phyloP scores from a whole-genome alignment of 2,888 invertebrate genomes.

The Malachius bipustulatus region DNA sequence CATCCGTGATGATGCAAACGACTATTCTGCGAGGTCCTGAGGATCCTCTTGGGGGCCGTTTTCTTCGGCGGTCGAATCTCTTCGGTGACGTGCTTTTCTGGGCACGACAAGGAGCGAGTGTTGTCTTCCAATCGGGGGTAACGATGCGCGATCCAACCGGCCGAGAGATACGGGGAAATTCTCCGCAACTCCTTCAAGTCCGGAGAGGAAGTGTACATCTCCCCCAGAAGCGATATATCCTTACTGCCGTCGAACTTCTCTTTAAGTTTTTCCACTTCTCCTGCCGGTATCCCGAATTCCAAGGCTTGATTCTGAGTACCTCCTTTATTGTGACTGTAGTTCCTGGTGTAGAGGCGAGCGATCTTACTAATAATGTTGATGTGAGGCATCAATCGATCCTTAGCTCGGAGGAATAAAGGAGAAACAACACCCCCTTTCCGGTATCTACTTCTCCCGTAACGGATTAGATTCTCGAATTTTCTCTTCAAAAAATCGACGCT shows the following conservation, averaged over 20 bases:
- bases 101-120: constrained; percentile 48
- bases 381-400: constrained; percentile 73
- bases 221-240: constrained; percentile 53
- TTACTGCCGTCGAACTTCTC: constrained; percentile 52
- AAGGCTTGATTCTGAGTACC: constrained; percentile 32
- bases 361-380: constrained; percentile 84
- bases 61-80: no score
- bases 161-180: constrained; percentile 66
- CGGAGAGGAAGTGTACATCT: constrained; percentile 71
- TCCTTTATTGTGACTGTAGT: constrained; percentile 22
- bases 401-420: constrained; percentile 53
- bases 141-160: constrained; percentile 70
- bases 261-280: constrained; percentile 61
- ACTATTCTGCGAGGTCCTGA: no score
- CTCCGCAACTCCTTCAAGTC: constrained; percentile 65
- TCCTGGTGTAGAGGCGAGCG: constrained; percentile 42
- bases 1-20: no score
- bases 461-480: constrained; percentile 45
- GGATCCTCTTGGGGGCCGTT: no score
- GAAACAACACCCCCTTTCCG: constrained; percentile 42
- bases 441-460: constrained; percentile 36
- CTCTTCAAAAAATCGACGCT: constrained; percentile 50
- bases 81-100: no score
- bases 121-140: constrained; percentile 61
- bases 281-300: constrained; percentile 39